Evolutionary conservation across 2,797 vertebrate genomes (phyloP).

Genomic region (Linurgus olivaceus): DNA sequence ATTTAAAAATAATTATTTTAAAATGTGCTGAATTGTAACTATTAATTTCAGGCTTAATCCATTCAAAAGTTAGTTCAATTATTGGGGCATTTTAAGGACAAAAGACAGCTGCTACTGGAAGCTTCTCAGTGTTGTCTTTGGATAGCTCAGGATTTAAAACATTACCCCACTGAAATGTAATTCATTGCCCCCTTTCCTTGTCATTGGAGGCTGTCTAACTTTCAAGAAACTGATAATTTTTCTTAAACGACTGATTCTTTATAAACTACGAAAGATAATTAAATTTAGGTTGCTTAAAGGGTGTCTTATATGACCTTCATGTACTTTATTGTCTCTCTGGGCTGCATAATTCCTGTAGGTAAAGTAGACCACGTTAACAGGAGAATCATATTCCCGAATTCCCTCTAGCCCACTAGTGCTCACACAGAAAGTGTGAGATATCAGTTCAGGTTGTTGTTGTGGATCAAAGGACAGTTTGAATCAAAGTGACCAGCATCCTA

Average conservation of each 20-base stretch:
- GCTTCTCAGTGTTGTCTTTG: background rate
- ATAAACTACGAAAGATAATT: background rate
- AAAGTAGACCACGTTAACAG: background rate
- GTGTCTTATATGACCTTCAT: background rate
- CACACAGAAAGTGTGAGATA: background rate
- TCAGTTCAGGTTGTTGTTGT: background rate
- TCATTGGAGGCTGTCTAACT: background rate
- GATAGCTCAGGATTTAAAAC: background rate
- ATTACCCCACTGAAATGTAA: background rate
- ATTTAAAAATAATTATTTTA: background rate
- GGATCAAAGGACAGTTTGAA: background rate
- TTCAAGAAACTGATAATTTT: background rate
- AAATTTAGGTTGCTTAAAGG: background rate
- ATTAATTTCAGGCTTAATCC: background rate
- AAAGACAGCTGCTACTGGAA: background rate
- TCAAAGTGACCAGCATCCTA: background rate
- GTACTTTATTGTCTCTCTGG: background rate
- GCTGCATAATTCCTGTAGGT: background rate
- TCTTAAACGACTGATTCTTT: background rate
- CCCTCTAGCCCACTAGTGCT: background rate
- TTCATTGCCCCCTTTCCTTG: background rate
- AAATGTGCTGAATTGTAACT: background rate
- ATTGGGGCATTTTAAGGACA: background rate
- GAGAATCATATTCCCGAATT: background rate
- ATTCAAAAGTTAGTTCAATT: background rate